Evolutionary conservation across 2,113 vertebrate genomes (phyloP).

Genomic region (Gavia stellata): DNA sequence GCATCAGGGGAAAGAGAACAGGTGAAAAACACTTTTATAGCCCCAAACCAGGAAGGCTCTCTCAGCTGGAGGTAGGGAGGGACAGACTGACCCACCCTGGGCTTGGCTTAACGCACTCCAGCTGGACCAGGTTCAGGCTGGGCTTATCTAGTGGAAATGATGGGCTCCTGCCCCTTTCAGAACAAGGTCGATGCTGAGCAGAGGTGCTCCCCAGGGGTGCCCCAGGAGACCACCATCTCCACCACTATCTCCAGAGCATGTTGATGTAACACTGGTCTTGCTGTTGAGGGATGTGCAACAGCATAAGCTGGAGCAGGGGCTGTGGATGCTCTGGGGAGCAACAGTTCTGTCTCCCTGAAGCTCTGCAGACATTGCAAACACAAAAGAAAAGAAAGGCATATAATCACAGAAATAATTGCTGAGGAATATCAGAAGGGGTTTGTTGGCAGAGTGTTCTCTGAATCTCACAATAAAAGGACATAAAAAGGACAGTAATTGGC

Average conservation of each 20-base stretch:
- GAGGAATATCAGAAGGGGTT: not conserved
- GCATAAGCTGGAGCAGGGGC: not conserved
- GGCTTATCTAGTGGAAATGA: not conserved
- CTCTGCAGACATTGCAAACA: not conserved
- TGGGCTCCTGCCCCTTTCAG: not conserved
- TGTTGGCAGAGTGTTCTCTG: constrained; percentile 28
- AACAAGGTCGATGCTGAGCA: not conserved
- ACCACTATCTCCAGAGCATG: not conserved
- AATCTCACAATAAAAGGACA: constrained; percentile 9
- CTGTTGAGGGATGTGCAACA: not conserved
- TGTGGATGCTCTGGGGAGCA: not conserved
- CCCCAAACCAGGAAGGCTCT: not conserved
- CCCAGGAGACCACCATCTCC: not conserved
- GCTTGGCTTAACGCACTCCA: not conserved
- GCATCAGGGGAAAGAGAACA: not conserved
- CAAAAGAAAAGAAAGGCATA: not conserved
- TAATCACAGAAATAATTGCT: not conserved
- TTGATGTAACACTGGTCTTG: not conserved
- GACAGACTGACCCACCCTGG: not conserved
- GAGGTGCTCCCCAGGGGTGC: not conserved
- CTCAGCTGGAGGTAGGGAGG: not conserved
- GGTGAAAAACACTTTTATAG: not conserved
- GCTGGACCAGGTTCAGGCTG: not conserved
- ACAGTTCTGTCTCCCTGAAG: not conserved
- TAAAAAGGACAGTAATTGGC: constrained; percentile 32